phyloP scores from a whole-genome alignment of 2,113 vertebrate genomes.

The Caracal caracal region DNA sequence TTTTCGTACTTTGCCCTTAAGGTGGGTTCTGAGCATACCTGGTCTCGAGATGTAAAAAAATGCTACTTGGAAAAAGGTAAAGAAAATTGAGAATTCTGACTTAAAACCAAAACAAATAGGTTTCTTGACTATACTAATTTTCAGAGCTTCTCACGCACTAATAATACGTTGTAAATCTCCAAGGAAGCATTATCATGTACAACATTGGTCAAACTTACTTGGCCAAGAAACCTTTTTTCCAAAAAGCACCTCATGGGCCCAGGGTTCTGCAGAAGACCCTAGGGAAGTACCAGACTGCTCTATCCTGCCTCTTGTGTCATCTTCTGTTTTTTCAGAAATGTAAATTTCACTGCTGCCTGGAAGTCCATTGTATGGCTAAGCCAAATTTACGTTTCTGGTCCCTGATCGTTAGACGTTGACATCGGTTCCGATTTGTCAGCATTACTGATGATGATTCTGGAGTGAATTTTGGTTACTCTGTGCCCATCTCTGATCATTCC shows the following conservation, averaged over 20 bases:
- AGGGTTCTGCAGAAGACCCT: not conserved
- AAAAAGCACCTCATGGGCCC: not conserved
- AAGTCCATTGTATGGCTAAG: not conserved
- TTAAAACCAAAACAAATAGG: not conserved
- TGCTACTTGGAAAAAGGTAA: not conserved
- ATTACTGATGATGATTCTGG: not conserved
- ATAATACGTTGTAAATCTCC: not conserved
- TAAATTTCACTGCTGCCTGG: not conserved
- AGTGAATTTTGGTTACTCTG: not conserved
- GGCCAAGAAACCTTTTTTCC: not conserved
- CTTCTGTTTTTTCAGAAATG: not conserved
- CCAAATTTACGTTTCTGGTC: not conserved
- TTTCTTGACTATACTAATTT: not conserved
- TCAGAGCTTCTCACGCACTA: not conserved
- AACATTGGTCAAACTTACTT: not conserved
- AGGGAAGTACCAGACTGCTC: not conserved
- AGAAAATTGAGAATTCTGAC: not conserved
- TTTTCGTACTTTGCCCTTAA: not conserved
- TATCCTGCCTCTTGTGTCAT: not conserved
- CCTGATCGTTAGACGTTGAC: not conserved
- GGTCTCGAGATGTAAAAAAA: not conserved
- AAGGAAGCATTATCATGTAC: not conserved
- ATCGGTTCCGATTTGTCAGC: not conserved
- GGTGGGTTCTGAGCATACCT: not conserved
- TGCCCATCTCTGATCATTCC: not conserved